Evolutionary conservation across 2,888 invertebrate genomes (phyloP), one percentile per base, ranked within the genome.

Genomic region (Anaspis maculata): DNA sequence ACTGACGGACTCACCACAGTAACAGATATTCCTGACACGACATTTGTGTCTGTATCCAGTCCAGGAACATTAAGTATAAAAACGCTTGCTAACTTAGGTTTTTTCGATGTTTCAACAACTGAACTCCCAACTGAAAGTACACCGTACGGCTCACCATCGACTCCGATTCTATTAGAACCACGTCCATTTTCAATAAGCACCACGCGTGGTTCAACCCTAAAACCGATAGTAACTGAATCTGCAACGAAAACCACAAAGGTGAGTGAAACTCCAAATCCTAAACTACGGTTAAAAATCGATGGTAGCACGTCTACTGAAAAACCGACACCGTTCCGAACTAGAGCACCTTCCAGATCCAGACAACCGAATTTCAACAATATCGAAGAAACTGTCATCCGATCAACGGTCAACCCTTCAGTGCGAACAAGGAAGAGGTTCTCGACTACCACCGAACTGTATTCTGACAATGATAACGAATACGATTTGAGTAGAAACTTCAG

Each of bases 241-340:
- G 48, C 60, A 7, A 46, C 59, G 16, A 43, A 56, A 34, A 44
- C 65, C 27, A 42, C 51, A 41, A 63, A 64, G 75, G 75, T 74
- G 67, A 74, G 75, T 62, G 56, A 57, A 47, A 32, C 5, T 6
- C 19, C 45, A 39, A 48, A 46, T 48, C 44, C 46, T 41, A 53
- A 49, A 44, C 46, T 47, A 34, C 48, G 51, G 41, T 39, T 45
- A 46, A 48, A 42, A 37, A 37, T 34, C 23, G 30, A 19, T 27
- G 32, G 30, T 7, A 39, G 27, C 22, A 37, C 30, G 16, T 37
- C 37, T 12, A 40, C 36, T 10, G 36, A 39, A 34, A 44, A 47
- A 25, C 21, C 44, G 41, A 19, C 19, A 9, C 19, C 19, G 19
- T 6, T 19, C 19, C 19, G 19, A 5, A 19, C 19, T 19, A 52